These are phyloP conservation scores for Cryptocephalus primarius DNA, from an alignment of 2,888 invertebrate genomes.

Conservation along the genomic window DNA sequence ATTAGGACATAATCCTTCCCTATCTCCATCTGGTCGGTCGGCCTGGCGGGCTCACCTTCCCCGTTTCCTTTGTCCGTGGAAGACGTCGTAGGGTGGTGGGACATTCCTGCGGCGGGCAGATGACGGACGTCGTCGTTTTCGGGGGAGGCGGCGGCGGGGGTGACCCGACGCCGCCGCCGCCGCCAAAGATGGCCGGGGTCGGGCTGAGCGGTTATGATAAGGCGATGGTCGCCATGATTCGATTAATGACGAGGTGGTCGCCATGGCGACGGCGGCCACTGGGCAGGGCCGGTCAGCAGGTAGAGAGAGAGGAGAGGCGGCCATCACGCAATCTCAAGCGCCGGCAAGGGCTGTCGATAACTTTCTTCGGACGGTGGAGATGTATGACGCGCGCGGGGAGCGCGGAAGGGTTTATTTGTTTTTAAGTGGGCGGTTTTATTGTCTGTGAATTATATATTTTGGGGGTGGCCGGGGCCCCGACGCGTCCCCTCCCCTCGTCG, in stretches of 20 bases:
- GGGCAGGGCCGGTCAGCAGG: constrained; percentile 39
- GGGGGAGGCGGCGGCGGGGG: background rate
- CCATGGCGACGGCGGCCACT: constrained; percentile 41
- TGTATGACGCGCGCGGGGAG: constrained; percentile 1
- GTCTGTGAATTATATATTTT: constrained; percentile 8
- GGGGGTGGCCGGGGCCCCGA: background rate
- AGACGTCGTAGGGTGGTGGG: background rate
- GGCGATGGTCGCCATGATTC: no score
- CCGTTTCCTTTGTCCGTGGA: no score
- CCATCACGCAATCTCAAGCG: constrained; percentile 4
- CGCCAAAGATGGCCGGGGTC: constrained; percentile 1
- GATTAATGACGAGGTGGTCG: constrained; percentile 45
- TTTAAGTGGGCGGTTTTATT: constrained; percentile 8
- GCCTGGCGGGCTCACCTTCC: no score
- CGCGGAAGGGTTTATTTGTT: constrained; percentile 4
- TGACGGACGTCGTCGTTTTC: background rate
- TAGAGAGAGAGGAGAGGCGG: constrained; percentile 16
- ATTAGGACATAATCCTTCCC: no score
- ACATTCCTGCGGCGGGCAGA: constrained; percentile 1
- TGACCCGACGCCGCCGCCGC: background rate
- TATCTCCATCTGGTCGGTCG: no score
- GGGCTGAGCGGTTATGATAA: constrained; percentile 42
- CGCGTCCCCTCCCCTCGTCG: no score
- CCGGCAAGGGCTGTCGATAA: constrained; percentile 11
- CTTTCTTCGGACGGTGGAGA: constrained; percentile 8